These are phyloP conservation scores for mouse (Mus musculus) DNA, from an alignment of 2,113 vertebrate species.

Conservation along the genomic window DNA sequence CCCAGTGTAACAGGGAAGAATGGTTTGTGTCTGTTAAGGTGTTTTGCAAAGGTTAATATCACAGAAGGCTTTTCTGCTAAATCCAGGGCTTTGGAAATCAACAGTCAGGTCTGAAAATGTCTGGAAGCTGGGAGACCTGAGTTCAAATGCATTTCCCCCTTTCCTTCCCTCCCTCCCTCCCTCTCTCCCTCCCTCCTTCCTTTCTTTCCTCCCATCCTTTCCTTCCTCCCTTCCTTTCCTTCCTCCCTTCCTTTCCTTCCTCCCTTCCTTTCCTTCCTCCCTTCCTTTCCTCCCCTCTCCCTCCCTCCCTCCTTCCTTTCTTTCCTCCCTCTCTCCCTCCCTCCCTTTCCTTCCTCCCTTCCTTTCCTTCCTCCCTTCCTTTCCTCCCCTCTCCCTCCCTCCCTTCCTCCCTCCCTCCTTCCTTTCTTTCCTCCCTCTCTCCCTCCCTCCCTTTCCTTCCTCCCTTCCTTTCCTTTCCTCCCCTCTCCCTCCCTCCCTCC, in stretches of 20 bases:
- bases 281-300: too few relatives aligned
- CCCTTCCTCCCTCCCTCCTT: too few relatives aligned
- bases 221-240: too few relatives aligned
- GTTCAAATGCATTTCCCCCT: neutral
- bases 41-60: constrained; percentile 53
- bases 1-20: neutral
- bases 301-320: neutral
- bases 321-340: fast-evolving
- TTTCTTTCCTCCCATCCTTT: too few relatives aligned
- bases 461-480: neutral
- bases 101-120: constrained; percentile 7
- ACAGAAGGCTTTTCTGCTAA: constrained; percentile 55
- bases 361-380: neutral
- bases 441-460: too few relatives aligned
- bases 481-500: neutral
- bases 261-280: too few relatives aligned
- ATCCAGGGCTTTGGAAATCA: neutral
- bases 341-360: fast-evolving
- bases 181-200: neutral
- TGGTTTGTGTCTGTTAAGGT: constrained; percentile 51
- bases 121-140: neutral
- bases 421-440: too few relatives aligned
- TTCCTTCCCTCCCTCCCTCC: neutral
- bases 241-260: fast-evolving
- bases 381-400: too few relatives aligned